phyloP scores from a whole-genome alignment of 2,888 invertebrate genomes.

The Polydrusus cervinus region DNA sequence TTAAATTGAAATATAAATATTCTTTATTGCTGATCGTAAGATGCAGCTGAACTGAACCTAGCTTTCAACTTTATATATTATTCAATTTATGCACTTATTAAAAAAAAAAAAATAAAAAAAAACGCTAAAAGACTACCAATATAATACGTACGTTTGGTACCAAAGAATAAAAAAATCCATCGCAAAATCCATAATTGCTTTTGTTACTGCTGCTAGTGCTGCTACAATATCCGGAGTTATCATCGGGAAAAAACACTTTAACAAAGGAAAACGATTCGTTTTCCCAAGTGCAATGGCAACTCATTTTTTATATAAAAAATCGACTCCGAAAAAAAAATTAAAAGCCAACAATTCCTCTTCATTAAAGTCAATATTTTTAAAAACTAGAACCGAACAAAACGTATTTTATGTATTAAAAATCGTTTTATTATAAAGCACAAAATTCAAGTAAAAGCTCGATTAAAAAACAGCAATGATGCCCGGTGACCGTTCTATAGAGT shows the following conservation, averaged over 20 bases:
- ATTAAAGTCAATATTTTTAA: background rate
- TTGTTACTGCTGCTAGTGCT: slow-evolving; percentile 12
- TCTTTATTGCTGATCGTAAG: no score
- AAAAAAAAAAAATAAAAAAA: no score
- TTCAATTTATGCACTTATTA: no score
- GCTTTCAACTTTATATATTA: no score
- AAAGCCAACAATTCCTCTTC: background rate
- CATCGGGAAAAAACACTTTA: slow-evolving; percentile 21
- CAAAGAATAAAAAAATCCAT: slow-evolving; percentile 58
- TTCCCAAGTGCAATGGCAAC: slow-evolving; percentile 31
- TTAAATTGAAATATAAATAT: no score
- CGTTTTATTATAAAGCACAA: slow-evolving; percentile 49
- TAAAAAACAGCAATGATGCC: background rate
- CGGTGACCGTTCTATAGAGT: background rate
- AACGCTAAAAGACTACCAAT: background rate
- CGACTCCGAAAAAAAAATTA: background rate
- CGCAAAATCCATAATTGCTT: slow-evolving; percentile 53
- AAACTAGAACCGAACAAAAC: background rate
- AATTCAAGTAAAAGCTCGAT: no score
- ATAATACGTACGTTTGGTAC: slow-evolving; percentile 44
- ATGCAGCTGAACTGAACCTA: no score
- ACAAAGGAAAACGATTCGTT: slow-evolving; percentile 30
- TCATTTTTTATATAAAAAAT: slow-evolving; percentile 27
- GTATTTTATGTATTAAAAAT: slow-evolving; percentile 36
- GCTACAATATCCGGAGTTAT: slow-evolving; percentile 14